phyloP scores from a whole-genome alignment of 2,888 invertebrate genomes.

The Oxycera nigricornis region DNA sequence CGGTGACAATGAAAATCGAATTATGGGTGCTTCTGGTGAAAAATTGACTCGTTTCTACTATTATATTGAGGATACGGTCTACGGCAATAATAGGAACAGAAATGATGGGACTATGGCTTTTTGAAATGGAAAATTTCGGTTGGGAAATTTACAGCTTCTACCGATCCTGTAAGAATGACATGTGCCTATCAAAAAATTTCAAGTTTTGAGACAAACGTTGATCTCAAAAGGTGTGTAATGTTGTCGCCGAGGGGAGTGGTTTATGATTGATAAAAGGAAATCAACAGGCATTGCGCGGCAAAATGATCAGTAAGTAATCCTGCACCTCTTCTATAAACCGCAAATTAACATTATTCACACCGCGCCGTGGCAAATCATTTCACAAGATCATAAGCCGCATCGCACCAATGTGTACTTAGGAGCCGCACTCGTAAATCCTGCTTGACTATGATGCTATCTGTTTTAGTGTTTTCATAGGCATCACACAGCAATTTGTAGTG shows the following conservation, averaged over 20 bases:
- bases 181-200: no score
- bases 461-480: neutral
- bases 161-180: neutral
- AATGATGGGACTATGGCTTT: neutral
- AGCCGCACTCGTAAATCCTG: neutral
- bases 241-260: no score
- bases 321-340: neutral
- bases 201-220: no score
- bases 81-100: neutral
- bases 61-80: neutral
- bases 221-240: no score
- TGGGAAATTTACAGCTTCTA: neutral
- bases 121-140: neutral
- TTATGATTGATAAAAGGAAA: neutral
- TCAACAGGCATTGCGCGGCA: neutral
- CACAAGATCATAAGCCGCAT: neutral
- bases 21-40: slow-evolving; percentile 8
- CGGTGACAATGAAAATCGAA: slow-evolving; percentile 38
- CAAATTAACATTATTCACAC: neutral
- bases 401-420: neutral
- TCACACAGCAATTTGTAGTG: neutral
- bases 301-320: neutral
- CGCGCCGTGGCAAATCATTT: slow-evolving; percentile 25
- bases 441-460: neutral
- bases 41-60: neutral